These are phyloP conservation scores for Sminthurinus aureus DNA, from an alignment of 2,888 invertebrate genomes.

Conservation along the genomic window DNA sequence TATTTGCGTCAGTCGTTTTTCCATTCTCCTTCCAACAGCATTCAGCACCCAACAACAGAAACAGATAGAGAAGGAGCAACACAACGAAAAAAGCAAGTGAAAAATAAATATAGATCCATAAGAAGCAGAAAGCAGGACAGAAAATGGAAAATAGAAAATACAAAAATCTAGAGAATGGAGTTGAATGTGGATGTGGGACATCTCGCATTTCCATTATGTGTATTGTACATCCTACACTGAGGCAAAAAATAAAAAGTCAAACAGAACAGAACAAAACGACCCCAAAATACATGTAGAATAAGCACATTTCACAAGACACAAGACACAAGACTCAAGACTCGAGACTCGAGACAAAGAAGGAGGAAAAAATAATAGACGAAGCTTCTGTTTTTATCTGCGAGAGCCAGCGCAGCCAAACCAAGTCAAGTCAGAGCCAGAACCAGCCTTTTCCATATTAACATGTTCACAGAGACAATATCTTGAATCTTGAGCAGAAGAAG, in stretches of 20 bases:
- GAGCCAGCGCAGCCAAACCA: background rate
- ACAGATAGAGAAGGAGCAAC: background rate
- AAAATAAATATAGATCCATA: background rate
- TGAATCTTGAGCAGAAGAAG: too few species aligned
- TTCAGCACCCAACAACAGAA: background rate
- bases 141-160: background rate
- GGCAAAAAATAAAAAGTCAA: background rate
- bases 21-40: background rate
- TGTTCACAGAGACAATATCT: background rate
- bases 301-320: too few species aligned
- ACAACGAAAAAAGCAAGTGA: background rate
- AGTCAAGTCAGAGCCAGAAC: too few species aligned
- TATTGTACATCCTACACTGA: too few species aligned
- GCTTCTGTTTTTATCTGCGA: background rate
- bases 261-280: background rate
- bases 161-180: background rate
- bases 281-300: background rate
- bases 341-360: background rate
- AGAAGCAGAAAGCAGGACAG: background rate
- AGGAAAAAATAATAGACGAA: background rate
- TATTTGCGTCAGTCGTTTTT: too few species aligned
- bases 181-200: background rate
- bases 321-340: background rate
- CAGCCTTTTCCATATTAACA: background rate
- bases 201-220: too few species aligned